Percentiles rank a stretch among this genome's conserved stretches.
These are phyloP conservation scores for Spondyliosoma cantharus DNA, from an alignment of 2,797 vertebrate species.

Conservation along the genomic window DNA sequence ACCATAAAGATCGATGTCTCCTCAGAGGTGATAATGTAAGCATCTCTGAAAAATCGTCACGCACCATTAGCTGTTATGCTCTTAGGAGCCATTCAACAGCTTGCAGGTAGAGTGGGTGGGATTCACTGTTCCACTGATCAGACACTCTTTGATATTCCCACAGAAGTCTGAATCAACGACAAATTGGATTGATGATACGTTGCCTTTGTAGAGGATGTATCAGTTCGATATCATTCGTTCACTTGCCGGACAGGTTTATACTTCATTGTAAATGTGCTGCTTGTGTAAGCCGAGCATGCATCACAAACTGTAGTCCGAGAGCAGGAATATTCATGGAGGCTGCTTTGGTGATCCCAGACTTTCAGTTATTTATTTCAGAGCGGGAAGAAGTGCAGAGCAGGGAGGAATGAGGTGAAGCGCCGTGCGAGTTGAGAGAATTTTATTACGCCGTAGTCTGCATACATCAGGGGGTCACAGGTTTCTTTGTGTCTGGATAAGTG, in stretches of 20 bases:
- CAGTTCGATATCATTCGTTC: constrained; percentile 31
- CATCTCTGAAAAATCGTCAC: constrained; percentile 51
- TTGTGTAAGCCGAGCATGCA: constrained; percentile 48
- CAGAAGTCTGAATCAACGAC: constrained; percentile 51
- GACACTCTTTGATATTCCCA: constrained; percentile 40
- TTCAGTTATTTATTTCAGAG: constrained; percentile 64
- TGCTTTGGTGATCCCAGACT: constrained; percentile 50
- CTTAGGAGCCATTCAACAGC: constrained; percentile 48
- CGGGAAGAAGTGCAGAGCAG: constrained; percentile 53
- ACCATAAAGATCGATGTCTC: constrained; percentile 32
- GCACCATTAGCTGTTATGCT: constrained; percentile 55
- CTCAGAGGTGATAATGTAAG: constrained; percentile 48
- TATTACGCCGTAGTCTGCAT: constrained; percentile 56
- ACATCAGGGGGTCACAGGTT: constrained; percentile 62
- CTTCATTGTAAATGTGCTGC: constrained; percentile 48
- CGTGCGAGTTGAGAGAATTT: constrained; percentile 48
- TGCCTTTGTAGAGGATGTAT: constrained; percentile 46
- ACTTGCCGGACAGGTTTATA: constrained; percentile 25
- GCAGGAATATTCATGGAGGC: constrained; percentile 69
- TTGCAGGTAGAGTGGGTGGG: constrained; percentile 46
- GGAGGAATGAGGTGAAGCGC: constrained; percentile 54
- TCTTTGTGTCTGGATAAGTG: constrained; percentile 66
- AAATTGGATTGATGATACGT: constrained; percentile 52
- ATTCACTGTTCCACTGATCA: constrained; percentile 41
- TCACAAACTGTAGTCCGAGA: constrained; percentile 37